Conservation (phyloP, 2,888 invertebrate species). For the Tiliacea citrago region DNA sequence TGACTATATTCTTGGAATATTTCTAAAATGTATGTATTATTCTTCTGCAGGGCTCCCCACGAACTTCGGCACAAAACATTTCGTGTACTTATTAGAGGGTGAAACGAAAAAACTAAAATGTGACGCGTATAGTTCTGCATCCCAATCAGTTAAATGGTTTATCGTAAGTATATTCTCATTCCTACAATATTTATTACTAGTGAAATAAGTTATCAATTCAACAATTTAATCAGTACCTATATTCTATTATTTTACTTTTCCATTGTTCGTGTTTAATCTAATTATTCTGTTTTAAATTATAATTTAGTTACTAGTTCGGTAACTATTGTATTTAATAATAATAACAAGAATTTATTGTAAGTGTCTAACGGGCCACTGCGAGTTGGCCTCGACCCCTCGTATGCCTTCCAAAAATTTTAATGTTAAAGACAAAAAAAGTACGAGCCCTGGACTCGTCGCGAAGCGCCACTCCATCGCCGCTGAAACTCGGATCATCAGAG, state of each 20-base stretch:
- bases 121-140: constrained; percentile 28
- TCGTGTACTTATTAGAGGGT: constrained; percentile 36
- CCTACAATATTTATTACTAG: not conserved
- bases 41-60: constrained; percentile 37
- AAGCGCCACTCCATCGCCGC: constrained; percentile 14
- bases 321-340: not conserved
- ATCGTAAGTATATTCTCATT: constrained; percentile 49
- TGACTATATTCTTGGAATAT: not conserved
- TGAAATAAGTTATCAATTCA: not conserved
- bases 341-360: not conserved
- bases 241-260: not conserved
- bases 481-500: not conserved
- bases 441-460: not conserved
- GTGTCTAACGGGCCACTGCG: not conserved
- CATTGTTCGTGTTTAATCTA: not conserved
- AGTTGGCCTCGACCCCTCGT: not conserved
- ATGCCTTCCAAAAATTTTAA: not conserved
- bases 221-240: not conserved
- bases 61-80: constrained; percentile 34
- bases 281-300: not conserved
- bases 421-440: constrained; percentile 26
- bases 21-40: not conserved
- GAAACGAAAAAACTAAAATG: constrained; percentile 45
- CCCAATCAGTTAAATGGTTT: constrained; percentile 56
- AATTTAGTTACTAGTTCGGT: no score